Evolutionary conservation across 2,888 invertebrate species (phyloP), one percentile per base, ranked within the genome.

Genomic region (Coelopa pilipes): DNA sequence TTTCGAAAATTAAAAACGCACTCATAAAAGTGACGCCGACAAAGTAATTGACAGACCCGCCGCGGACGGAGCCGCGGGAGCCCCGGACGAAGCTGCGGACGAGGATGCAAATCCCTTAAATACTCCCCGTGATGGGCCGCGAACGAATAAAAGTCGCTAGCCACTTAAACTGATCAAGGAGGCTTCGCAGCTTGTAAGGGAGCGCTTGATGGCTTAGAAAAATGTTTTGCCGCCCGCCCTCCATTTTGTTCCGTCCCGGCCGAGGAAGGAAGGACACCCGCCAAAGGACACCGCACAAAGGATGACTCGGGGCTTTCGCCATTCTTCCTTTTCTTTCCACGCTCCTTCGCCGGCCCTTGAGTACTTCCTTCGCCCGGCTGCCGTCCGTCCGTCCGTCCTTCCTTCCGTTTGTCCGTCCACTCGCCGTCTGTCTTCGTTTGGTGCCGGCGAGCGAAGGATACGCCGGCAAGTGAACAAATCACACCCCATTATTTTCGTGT

Each of bases 131-230:
- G 80, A 84, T 82, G 82, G 81, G 80, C 81, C 79, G 78, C 72
- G 75, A 76, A 77, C 68, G 49, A 53, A 46, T 72, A 80, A 80
- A 79, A 78, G 72, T 79, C 78, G 81, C 79, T 80, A 80, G 80
- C 82, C 85, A 83, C 84, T 86, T 85, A 82, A 83, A 86, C 83
- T 83, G 86, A 86, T 86, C 86, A 85, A 85, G 83, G 81, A 83
- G 83, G 86, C 86, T 86, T 87, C 82, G 82, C 87, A 86, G 85
- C 84, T 86, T 85, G 83, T 86, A 83, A 86, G 82, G 80, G 81
- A 71, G 78, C 82, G 81, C 84, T 85, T 85, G 83, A 86, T 83
- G 81, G 83, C 85, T 82, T 82, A 83, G 50, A 76, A 74, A 65
- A 72, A 53, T 62, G 73, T 63, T 59, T 71, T 65, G 19, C 71